A percentile compares a stretch with the other conserved stretches of the same genome.
These are phyloP conservation scores for Mellivora capensis DNA, from an alignment of 2,113 vertebrate species.

Conservation along the genomic window DNA sequence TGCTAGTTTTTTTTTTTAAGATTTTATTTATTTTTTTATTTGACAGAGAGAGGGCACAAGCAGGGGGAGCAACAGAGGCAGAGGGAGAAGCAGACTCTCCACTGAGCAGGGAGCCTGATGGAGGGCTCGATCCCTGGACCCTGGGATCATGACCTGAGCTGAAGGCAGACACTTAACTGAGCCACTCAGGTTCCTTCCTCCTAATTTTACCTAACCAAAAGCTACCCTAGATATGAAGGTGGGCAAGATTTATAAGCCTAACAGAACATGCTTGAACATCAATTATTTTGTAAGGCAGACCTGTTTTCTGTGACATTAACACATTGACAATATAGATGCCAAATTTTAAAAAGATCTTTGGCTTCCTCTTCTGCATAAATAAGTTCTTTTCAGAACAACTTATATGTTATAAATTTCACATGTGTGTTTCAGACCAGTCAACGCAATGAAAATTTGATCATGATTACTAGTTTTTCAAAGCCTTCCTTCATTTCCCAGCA, in stretches of 20 bases:
- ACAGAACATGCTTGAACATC: neutral
- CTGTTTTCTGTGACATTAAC: neutral
- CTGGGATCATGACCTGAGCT: neutral
- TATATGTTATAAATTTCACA: neutral
- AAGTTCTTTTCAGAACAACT: slow-evolving; percentile 9
- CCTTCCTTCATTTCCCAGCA: slow-evolving; percentile 47
- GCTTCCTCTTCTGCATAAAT: slow-evolving; percentile 37
- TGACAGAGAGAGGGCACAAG: too few relatives aligned
- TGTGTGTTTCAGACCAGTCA: slow-evolving; percentile 44
- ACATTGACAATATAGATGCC: neutral
- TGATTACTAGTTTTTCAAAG: slow-evolving; percentile 47
- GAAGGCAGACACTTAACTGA: neutral
- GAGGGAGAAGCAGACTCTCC: too few relatives aligned
- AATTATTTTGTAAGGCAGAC: neutral
- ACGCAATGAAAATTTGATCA: neutral
- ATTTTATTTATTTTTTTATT: too few relatives aligned
- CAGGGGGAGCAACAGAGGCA: too few relatives aligned
- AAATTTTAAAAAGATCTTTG: neutral
- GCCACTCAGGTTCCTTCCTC: neutral
- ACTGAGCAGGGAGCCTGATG: too few relatives aligned
- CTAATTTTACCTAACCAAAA: neutral
- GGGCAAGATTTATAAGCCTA: neutral
- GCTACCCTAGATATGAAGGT: neutral
- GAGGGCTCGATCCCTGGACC: neutral
- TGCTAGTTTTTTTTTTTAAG: too few relatives aligned